Evolutionary conservation across 2,113 vertebrate species (phyloP), one percentile per base, ranked within the genome.

Genomic region (Urocolius indicus): DNA sequence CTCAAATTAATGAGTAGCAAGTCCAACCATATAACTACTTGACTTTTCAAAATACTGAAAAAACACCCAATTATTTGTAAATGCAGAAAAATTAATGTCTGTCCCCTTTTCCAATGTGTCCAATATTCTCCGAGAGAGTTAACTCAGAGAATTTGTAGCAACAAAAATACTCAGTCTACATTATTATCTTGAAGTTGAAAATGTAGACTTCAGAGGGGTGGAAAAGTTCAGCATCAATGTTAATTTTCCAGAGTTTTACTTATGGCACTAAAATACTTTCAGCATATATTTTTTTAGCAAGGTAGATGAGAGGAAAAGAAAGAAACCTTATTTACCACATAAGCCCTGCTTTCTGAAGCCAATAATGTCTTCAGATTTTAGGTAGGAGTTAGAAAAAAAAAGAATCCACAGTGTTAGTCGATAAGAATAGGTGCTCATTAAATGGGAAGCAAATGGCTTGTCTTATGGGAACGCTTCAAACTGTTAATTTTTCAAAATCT

Each of bases 1-100:
- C 78, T 73, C 41, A 62, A 90, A 96, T 91, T 91, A 94, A 93
- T 89, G 78, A 88, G 94, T 62, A 65, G 48, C 67, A 95, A 95
- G 83, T 77, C 38, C 34, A 92, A 49, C 72, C 48, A 71, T 74
- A 83, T 59, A 93, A 71, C 59, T 84, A 74, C 62, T 85, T 81
- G 59, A 69, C 51, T 90, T 90, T 85, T 88, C 83, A 84, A 89
- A 92, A 86, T 82, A 80, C 41, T 66, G 52, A 84, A 68, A 87
- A 92, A 87, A 55, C 36, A 32, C 34, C 80, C 38, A 65, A 59
- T 86, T 91, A 76, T 80, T 84, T 41, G 11, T 78, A 77, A 93
- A 92, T 79, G 49, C 29, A 86, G 55, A 90, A 43, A 77, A 51
- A 89, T 22, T 75, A 91, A 78, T 73, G 3, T 79, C 46, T 88